Conservation (phyloP, 2,113 vertebrate genomes). For the Pollachius pollachius region DNA sequence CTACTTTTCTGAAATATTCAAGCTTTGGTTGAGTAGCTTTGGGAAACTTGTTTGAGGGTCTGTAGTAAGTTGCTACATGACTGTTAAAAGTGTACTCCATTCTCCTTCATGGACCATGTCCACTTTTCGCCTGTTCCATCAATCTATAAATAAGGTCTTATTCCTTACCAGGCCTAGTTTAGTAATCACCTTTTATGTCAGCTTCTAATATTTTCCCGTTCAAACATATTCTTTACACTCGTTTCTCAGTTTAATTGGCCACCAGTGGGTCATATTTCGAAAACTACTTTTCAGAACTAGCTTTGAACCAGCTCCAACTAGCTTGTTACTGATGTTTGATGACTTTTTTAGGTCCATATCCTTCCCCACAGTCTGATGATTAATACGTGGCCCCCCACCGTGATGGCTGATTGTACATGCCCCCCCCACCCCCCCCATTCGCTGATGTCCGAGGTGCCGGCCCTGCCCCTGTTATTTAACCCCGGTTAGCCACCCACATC, state of each 20-base stretch:
- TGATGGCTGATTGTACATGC: conserved; percentile 29
- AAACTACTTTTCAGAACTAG: conserved; percentile 29
- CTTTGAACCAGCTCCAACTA: conserved; percentile 14
- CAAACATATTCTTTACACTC: conserved; percentile 20
- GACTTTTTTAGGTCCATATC: background rate
- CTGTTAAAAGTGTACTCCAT: conserved; percentile 42
- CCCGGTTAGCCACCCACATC: conserved; percentile 15
- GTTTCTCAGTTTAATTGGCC: conserved; percentile 49
- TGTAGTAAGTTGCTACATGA: conserved; percentile 26
- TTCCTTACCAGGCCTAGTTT: conserved; percentile 45
- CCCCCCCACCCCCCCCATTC: conserved; percentile 1
- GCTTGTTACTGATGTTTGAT: conserved; percentile 30
- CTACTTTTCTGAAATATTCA: conserved; percentile 20
- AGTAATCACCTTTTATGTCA: conserved; percentile 44
- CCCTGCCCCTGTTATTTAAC: conserved; percentile 12
- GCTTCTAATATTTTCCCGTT: conserved; percentile 36
- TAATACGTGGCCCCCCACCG: conserved; percentile 13
- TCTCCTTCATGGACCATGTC: conserved; percentile 51
- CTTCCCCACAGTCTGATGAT: conserved; percentile 33
- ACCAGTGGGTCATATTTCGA: conserved; percentile 34
- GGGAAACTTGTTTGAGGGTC: conserved; percentile 42
- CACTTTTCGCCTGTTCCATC: conserved; percentile 59
- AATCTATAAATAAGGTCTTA: conserved; percentile 61
- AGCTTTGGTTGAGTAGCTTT: conserved; percentile 25
- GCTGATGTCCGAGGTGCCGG: conserved; percentile 12